Percentiles rank a stretch among this genome's conserved stretches.
Conservation (phyloP, 2,888 invertebrate genomes). For the Didymodactylos carnosus region DNA sequence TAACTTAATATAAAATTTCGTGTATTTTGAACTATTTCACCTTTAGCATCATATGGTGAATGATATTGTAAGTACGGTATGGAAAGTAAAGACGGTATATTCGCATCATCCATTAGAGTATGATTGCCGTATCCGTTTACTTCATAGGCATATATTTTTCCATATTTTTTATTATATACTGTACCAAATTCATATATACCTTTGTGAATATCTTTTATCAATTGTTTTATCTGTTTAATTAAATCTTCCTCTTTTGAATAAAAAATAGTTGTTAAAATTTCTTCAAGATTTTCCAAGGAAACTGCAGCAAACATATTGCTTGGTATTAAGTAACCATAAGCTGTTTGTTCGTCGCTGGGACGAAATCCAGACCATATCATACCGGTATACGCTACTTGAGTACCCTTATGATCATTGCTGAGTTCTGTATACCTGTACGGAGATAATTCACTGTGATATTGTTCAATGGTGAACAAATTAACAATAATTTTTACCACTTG, state of each 20-base stretch:
- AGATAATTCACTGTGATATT: background rate
- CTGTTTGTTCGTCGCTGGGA: background rate
- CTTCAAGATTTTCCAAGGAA: background rate
- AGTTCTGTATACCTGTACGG: background rate
- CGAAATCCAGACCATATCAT: background rate
- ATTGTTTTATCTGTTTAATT: background rate
- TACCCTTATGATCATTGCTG: background rate
- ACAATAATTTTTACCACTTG: background rate
- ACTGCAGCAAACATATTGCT: background rate
- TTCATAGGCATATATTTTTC: background rate
- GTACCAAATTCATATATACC: background rate
- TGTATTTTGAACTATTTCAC: background rate
- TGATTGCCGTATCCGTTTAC: background rate
- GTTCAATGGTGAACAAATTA: background rate
- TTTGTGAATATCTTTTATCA: background rate
- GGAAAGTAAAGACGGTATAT: background rate
- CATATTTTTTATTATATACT: background rate
- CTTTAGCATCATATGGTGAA: background rate
- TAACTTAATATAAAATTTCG: background rate
- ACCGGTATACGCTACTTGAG: background rate
- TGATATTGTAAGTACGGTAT: background rate
- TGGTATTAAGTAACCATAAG: background rate
- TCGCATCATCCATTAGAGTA: background rate
- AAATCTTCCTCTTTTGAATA: background rate
- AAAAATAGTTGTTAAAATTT: background rate